phyloP scores from a whole-genome alignment of 2,797 vertebrate species.

The Lepidocolaptes lacrymiger region DNA sequence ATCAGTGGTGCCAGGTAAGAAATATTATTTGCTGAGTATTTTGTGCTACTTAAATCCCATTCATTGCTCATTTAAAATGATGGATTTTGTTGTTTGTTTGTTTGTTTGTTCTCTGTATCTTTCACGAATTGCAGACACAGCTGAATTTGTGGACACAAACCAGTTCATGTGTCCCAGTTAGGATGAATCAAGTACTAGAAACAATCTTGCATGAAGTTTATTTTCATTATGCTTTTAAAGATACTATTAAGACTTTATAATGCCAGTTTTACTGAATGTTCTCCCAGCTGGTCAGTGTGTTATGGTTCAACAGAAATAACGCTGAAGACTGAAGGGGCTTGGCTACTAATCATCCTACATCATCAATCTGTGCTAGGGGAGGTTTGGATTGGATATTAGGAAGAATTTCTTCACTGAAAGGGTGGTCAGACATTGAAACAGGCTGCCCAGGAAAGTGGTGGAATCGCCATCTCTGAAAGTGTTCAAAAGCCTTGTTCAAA shows the following conservation, averaged over 20 bases:
- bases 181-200: slow-evolving; percentile 79
- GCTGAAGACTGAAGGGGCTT: background rate
- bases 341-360: background rate
- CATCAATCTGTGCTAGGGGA: background rate
- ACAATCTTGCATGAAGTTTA: slow-evolving; percentile 52
- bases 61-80: background rate
- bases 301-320: background rate
- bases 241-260: background rate
- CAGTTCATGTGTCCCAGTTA: slow-evolving; percentile 77
- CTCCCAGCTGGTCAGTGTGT: background rate
- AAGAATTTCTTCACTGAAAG: background rate
- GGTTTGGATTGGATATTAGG: background rate
- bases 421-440: no score
- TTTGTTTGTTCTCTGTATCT: background rate
- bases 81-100: background rate
- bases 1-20: slow-evolving; percentile 93
- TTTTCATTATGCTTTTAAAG: background rate
- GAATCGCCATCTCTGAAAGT: background rate
- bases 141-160: slow-evolving; percentile 80
- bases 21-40: background rate
- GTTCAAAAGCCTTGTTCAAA: background rate
- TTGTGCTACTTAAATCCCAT: background rate
- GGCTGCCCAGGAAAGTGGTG: background rate
- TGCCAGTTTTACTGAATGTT: background rate
- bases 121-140: slow-evolving; percentile 76